These are phyloP conservation scores for Heliconius ethilla DNA, from an alignment of 2,888 invertebrate genomes.

Conservation along the genomic window DNA sequence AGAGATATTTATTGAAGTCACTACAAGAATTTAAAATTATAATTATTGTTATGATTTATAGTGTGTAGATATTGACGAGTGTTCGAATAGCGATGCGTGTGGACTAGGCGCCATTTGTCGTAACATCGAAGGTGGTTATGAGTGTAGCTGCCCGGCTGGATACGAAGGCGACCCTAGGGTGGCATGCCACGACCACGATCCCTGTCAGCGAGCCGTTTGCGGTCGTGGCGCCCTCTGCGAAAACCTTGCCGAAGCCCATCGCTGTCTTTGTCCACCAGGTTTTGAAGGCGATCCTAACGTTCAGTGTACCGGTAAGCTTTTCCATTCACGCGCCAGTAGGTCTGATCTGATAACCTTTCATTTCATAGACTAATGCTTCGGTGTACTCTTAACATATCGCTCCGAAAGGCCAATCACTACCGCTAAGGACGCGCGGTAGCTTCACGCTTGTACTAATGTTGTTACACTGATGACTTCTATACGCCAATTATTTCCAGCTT, in stretches of 20 bases:
- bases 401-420: constrained; percentile 75
- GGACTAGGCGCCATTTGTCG: constrained; percentile 90
- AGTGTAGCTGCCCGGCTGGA: constrained; percentile 92
- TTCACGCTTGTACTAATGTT: constrained; percentile 78
- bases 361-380: constrained; percentile 70
- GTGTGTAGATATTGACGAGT: constrained; percentile 94
- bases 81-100: constrained; percentile 86
- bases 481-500: constrained; percentile 36
- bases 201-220: constrained; percentile 88
- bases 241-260: constrained; percentile 89
- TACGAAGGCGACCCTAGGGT: constrained; percentile 89
- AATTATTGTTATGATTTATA: constrained; percentile 53
- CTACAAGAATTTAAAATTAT: neutral
- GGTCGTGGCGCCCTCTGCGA: constrained; percentile 90
- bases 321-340: constrained; percentile 52
- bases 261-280: constrained; percentile 91
- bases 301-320: constrained; percentile 86
- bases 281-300: constrained; percentile 89
- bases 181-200: constrained; percentile 88
- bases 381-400: constrained; percentile 61
- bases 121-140: constrained; percentile 90
- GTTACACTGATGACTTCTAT: constrained; percentile 49
- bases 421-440: constrained; percentile 69
- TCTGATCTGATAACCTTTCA: constrained; percentile 45
- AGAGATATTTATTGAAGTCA: neutral